These are phyloP conservation scores for Pteromalus puparum DNA, from an alignment of 1,140 invertebrate genomes.

Conservation along the genomic window DNA sequence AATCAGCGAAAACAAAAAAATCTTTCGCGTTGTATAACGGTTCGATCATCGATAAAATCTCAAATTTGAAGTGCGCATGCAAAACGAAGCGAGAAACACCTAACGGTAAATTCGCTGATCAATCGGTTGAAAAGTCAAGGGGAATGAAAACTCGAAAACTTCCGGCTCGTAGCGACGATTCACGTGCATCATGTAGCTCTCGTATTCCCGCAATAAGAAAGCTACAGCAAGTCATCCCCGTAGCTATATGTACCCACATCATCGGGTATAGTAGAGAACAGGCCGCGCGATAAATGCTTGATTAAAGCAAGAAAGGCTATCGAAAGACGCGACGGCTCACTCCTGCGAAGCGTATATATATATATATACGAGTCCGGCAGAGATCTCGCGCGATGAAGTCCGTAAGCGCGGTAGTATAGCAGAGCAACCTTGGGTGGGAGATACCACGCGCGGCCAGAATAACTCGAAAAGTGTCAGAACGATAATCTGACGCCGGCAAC, in stretches of 20 bases:
- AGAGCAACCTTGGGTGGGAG: conserved; percentile 16
- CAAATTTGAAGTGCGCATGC: neutral
- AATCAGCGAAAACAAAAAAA: neutral
- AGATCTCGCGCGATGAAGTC: conserved; percentile 22
- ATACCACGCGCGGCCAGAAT: conserved; percentile 67
- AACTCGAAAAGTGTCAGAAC: conserved; percentile 76
- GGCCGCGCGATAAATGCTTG: neutral
- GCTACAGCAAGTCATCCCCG: no score
- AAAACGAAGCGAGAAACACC: neutral
- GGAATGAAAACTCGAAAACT: no score
- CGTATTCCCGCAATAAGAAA: no score
- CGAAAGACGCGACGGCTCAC: neutral
- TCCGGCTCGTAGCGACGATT: no score
- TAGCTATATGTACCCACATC: no score
- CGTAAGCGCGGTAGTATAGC: conserved; percentile 27
- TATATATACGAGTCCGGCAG: conserved; percentile 36
- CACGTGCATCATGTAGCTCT: no score
- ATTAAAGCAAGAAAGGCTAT: conserved; percentile 19
- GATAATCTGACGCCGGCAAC: conserved; percentile 75
- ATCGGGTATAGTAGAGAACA: no score
- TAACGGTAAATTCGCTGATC: neutral
- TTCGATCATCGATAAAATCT: neutral
- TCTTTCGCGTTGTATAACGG: neutral
- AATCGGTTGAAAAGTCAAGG: neutral
- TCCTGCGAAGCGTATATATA: conserved; percentile 43